Conservation (phyloP, 2,113 vertebrate genomes). For the Odontesthes bonariensis region DNA sequence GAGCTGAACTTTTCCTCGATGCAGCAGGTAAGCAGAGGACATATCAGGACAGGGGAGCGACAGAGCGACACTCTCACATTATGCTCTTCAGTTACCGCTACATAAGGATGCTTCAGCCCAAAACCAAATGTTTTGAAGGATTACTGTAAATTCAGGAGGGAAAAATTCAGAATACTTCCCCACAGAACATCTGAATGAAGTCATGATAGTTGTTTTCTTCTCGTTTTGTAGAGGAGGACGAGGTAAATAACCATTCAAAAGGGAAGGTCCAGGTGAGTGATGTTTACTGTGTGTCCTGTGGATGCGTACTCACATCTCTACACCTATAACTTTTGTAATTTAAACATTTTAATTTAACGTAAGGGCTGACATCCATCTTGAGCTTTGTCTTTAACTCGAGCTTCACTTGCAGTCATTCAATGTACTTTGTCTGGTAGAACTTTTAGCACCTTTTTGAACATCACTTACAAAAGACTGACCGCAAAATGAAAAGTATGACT, state of each 20-base stretch:
- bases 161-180: not conserved
- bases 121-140: not conserved
- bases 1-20: constrained; percentile 14
- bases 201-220: not conserved
- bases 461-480: too few relatives aligned
- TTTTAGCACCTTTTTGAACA: too few relatives aligned
- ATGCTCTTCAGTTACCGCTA: constrained; percentile 11
- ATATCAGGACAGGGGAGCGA: constrained; percentile 17
- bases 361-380: too few relatives aligned
- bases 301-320: not conserved
- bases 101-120: constrained; percentile 2
- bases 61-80: constrained; percentile 15
- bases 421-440: too few relatives aligned
- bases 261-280: constrained; percentile 9
- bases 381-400: too few relatives aligned
- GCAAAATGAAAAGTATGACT: too few relatives aligned
- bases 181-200: not conserved
- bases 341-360: too few relatives aligned
- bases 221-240: not conserved
- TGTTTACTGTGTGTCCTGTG: not conserved
- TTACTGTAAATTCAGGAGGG: not conserved
- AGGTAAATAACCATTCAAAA: not conserved
- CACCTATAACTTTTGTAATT: not conserved
- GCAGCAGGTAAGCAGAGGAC: constrained; percentile 35
- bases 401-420: too few relatives aligned